These are phyloP conservation scores for Lates japonicus DNA, from an alignment of 2,797 vertebrate species.

Conservation along the genomic window DNA sequence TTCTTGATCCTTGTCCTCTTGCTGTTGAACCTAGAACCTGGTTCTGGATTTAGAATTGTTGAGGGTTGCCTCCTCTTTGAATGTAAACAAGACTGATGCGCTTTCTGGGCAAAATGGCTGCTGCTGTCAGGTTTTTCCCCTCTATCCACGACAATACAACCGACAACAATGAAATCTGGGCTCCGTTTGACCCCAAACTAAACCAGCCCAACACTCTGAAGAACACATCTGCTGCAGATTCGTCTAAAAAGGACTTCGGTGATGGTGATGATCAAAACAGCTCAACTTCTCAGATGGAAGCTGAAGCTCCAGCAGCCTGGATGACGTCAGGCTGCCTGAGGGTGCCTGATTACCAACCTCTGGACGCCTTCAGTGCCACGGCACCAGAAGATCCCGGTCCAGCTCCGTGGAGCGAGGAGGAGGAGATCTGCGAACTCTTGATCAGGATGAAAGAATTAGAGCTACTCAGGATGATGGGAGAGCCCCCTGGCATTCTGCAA, in stretches of 20 bases:
- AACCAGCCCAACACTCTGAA: neutral
- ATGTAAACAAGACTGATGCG: constrained; percentile 42
- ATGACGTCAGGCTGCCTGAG: neutral
- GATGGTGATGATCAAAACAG: neutral
- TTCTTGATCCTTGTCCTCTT: neutral
- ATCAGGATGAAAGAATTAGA: constrained; percentile 64
- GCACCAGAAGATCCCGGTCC: constrained; percentile 8
- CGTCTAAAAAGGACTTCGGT: no score
- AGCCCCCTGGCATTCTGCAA: neutral
- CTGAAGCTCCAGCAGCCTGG: neutral
- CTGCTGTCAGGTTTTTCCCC: constrained; percentile 25
- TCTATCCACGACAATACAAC: constrained; percentile 14
- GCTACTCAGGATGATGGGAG: constrained; percentile 57
- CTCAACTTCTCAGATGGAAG: neutral
- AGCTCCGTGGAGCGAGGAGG: constrained; percentile 37
- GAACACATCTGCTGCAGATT: neutral
- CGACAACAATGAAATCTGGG: constrained; percentile 13
- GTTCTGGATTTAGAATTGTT: constrained; percentile 26
- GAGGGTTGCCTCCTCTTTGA: constrained; percentile 18
- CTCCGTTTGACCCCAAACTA: no score
- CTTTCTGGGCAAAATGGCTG: constrained; percentile 42
- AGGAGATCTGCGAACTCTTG: constrained; percentile 58
- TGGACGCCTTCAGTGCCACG: constrained; percentile 43
- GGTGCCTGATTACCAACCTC: constrained; percentile 53
- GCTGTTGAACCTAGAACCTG: neutral